Base-by-base conservation (phyloP, 2,113 vertebrate genomes). In the Larimichthys polyactis region DNA sequence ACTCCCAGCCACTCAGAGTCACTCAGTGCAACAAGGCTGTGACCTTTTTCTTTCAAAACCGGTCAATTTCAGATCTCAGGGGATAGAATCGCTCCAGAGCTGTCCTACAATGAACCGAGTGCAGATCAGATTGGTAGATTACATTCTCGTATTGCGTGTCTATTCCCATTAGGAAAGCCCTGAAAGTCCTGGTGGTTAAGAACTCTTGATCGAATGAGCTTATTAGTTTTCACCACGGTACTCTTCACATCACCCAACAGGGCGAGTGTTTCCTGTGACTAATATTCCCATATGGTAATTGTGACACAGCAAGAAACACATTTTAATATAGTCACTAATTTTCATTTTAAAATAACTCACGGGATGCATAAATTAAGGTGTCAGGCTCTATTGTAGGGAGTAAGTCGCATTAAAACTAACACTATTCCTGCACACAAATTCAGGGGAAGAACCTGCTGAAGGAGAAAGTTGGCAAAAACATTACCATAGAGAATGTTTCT, bases 401-500 rank as follows among this genome's bases (percentile, higher is more conserved):
- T 24, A 12, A 55, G n/a, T 57, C 14, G 11, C 54, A 57, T 57
- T 22, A 24, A 57, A 27, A 27, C 24, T 11, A 20, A 57, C 54
- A 24, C 24, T 14, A 58, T 16, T 27, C 55, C 22, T 15, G 55
- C 7, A 58, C 24, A 57, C 11, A 11, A 57, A 6, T 57, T 15
- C 55, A 65, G 44, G 43, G 22, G 52, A 71, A 76, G 20, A 48
- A 71, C 48, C 43, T 58, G 51, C 49, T 62, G 27, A 43, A 58
- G 7, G 12, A 66, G 4, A 71, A 54, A 66, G 44, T 16, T 1
- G 16, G 10, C 15, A 54, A 67, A 49, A 22, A 24, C 11, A 66
- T 75, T 22, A 55, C 54, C 51, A 72, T 63, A 65, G 24, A 72
- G n/a, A 71, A 32, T 43, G 51, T 79, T 67, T 32, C n/a, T 32